A percentile compares a stretch with the other conserved stretches of the same genome.
phyloP scores from a whole-genome alignment of 2,797 vertebrate genomes.

The Oreochromis grahami region DNA sequence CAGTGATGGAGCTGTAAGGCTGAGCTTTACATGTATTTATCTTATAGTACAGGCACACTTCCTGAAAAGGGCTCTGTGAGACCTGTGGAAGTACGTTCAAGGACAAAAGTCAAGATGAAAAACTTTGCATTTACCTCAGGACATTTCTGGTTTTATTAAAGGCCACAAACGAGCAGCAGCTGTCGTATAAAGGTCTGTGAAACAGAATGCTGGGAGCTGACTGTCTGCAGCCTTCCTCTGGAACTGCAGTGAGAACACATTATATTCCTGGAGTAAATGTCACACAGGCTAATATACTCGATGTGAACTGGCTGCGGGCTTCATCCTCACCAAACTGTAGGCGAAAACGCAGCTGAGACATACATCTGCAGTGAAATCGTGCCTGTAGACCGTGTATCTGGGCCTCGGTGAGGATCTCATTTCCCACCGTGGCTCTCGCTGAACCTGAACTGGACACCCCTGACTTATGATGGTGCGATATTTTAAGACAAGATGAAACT shows the following conservation, averaged over 20 bases:
- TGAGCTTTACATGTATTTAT: not conserved
- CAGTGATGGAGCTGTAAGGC: not conserved
- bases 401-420: not conserved
- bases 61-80: not conserved
- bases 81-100: not conserved
- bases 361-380: not conserved
- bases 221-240: not conserved
- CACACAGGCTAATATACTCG: not conserved
- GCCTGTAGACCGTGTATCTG: not conserved
- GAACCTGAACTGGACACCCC: not conserved
- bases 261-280: not conserved
- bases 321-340: not conserved
- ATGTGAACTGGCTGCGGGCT: not conserved
- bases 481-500: not conserved
- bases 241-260: not conserved
- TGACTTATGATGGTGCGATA: not conserved
- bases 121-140: not conserved
- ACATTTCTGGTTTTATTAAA: not conserved
- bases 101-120: not conserved
- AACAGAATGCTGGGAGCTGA: not conserved
- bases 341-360: fast-evolving
- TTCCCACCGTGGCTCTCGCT: fast-evolving
- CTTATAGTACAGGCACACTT: not conserved
- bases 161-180: not conserved
- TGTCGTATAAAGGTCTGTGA: not conserved